Evolutionary conservation across 2,113 vertebrate genomes (phyloP).

Genomic region (Phasianus colchicus): DNA sequence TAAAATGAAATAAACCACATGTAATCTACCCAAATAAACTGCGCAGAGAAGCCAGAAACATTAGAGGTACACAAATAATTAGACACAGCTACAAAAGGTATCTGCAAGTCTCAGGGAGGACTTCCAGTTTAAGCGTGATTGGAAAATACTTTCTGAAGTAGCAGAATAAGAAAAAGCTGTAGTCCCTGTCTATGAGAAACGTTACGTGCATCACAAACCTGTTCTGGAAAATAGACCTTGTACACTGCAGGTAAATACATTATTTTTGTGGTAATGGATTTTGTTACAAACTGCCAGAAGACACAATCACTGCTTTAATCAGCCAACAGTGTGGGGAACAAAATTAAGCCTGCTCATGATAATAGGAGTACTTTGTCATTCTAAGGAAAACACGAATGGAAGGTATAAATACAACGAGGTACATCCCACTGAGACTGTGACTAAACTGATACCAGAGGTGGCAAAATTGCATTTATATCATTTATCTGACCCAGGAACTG

Average conservation of each 20-base stretch:
- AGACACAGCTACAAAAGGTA: not conserved
- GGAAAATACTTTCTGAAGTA: not conserved
- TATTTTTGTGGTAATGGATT: slow-evolving; percentile 20
- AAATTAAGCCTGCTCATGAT: not conserved
- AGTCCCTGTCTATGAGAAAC: not conserved
- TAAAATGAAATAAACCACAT: not conserved
- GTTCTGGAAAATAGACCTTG: not conserved
- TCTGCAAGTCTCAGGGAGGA: not conserved
- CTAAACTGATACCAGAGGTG: not conserved
- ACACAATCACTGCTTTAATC: slow-evolving; percentile 20
- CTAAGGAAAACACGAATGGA: not conserved
- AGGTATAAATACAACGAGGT: not conserved
- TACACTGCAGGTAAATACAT: not conserved
- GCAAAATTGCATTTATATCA: not conserved
- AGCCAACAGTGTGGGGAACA: not conserved
- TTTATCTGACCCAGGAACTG: slow-evolving; percentile 12
- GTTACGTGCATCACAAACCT: not conserved
- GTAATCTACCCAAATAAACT: not conserved
- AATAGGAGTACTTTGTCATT: not conserved
- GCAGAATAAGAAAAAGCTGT: not conserved
- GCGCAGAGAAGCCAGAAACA: not conserved
- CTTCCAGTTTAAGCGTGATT: not conserved
- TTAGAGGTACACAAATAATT: not conserved
- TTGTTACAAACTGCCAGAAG: slow-evolving; percentile 29
- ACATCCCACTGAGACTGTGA: not conserved